phyloP scores from a whole-genome alignment of 2,113 vertebrate genomes.

The Ariopsis seemanni region DNA sequence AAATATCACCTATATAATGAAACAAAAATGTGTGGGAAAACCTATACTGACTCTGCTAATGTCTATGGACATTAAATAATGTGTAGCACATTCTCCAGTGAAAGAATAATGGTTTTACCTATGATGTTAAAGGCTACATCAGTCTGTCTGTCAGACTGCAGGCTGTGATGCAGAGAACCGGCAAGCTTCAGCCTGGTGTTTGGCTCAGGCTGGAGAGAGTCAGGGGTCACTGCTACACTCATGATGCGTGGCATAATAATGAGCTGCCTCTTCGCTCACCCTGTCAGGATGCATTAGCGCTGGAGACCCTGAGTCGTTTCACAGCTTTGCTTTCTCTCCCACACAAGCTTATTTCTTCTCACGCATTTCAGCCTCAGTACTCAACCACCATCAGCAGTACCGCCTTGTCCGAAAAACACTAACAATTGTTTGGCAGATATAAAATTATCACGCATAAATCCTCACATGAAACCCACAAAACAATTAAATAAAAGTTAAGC shows the following conservation, averaged over 20 bases:
- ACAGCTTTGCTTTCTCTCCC: constrained; percentile 16
- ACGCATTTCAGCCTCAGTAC: constrained; percentile 6
- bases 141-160: constrained; percentile 34
- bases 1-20: not conserved
- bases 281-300: constrained; percentile 56
- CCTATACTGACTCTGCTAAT: not conserved
- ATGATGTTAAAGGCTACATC: constrained; percentile 1
- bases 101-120: constrained; percentile 7
- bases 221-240: constrained; percentile 55
- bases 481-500: not conserved
- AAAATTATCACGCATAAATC: not conserved
- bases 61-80: constrained; percentile 10
- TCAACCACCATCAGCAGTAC: not conserved
- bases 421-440: not conserved
- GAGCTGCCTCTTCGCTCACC: constrained; percentile 55
- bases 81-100: constrained; percentile 5
- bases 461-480: not conserved
- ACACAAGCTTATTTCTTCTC: constrained; percentile 22
- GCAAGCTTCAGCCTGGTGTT: constrained; percentile 33
- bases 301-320: constrained; percentile 34
- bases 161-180: constrained; percentile 21
- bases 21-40: not conserved
- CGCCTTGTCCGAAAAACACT: not conserved
- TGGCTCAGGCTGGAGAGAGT: constrained; percentile 36
- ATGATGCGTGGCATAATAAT: constrained; percentile 59